phyloP scores from a whole-genome alignment of 2,888 invertebrate genomes.

The Tanytarsus gracilentus region DNA sequence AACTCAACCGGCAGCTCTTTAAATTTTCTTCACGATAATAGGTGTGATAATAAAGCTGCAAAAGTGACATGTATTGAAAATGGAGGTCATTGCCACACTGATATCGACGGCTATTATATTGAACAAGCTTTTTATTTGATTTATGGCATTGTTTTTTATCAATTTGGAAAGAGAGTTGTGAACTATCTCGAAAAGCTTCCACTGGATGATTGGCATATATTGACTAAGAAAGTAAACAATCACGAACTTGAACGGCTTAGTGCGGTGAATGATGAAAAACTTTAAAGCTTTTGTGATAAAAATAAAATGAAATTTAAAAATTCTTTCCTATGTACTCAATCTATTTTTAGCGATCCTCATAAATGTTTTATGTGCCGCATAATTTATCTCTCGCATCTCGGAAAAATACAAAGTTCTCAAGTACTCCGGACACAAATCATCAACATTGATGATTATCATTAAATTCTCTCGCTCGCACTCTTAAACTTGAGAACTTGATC shows the following conservation, averaged over 20 bases:
- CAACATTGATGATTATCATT: too few relatives aligned
- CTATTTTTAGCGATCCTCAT: too few relatives aligned
- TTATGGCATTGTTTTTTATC: conserved; percentile 74
- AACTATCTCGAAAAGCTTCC: conserved; percentile 59
- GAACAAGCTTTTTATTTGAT: conserved; percentile 68
- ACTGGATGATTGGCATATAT: conserved; percentile 60
- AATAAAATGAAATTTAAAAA: not conserved
- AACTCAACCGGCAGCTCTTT: too few relatives aligned
- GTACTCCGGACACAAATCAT: too few relatives aligned
- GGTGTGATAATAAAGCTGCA: conserved; percentile 54
- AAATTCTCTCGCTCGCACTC: too few relatives aligned
- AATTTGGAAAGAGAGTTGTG: conserved; percentile 65
- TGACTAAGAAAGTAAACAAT: conserved; percentile 30
- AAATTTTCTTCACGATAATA: conserved; percentile 44
- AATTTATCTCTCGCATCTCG: too few relatives aligned
- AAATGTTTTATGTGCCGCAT: too few relatives aligned
- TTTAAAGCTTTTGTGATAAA: too few relatives aligned
- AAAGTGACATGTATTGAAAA: conserved; percentile 54
- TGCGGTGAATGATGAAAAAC: not conserved
- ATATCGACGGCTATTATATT: conserved; percentile 76
- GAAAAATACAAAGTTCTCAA: too few relatives aligned
- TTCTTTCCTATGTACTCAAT: too few relatives aligned
- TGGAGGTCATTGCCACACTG: conserved; percentile 62
- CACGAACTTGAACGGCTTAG: not conserved
- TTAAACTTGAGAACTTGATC: too few relatives aligned